Evolutionary conservation across 64 coral and sea anemone genomes (phyloP).

Genomic region (Trachythela sp.): DNA sequence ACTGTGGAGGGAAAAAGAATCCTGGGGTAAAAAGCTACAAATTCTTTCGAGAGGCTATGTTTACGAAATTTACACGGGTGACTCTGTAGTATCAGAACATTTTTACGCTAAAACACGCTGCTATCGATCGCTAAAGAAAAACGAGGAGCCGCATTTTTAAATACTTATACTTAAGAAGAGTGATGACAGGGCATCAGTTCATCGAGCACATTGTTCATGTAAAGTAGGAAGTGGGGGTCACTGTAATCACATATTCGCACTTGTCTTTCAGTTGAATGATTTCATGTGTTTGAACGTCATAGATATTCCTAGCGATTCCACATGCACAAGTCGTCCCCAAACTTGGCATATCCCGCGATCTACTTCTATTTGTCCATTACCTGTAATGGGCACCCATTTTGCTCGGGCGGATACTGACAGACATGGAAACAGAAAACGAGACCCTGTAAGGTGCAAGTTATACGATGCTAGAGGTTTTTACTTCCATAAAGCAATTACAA

Average conservation of each 20-base stretch:
- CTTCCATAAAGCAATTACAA: not conserved
- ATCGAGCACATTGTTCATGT: slow-evolving; percentile 16
- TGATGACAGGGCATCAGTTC: not conserved
- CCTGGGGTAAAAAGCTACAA: too few relatives aligned
- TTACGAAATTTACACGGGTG: too few relatives aligned
- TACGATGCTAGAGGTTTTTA: slow-evolving; percentile 25
- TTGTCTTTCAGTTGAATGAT: slow-evolving; percentile 52
- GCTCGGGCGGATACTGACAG: slow-evolving; percentile 34
- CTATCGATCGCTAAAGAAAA: slow-evolving; percentile 43
- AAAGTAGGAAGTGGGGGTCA: not conserved
- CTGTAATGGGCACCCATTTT: slow-evolving; percentile 59
- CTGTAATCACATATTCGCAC: slow-evolving; percentile 56
- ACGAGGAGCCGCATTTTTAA: slow-evolving; percentile 27
- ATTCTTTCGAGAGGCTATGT: too few relatives aligned
- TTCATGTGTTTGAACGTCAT: not conserved
- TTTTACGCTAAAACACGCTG: slow-evolving; percentile 34
- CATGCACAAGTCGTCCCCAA: slow-evolving; percentile 23
- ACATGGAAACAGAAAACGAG: slow-evolving; percentile 24
- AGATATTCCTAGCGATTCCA: slow-evolving; percentile 26
- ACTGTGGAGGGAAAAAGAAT: too few relatives aligned
- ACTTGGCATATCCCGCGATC: slow-evolving; percentile 47
- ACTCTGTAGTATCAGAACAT: not conserved
- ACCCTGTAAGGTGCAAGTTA: slow-evolving; percentile 36
- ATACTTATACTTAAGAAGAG: slow-evolving; percentile 7
- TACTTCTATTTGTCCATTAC: slow-evolving; percentile 25